Base-by-base conservation (phyloP, 2,888 invertebrate species). In the Pheosia tremula region DNA sequence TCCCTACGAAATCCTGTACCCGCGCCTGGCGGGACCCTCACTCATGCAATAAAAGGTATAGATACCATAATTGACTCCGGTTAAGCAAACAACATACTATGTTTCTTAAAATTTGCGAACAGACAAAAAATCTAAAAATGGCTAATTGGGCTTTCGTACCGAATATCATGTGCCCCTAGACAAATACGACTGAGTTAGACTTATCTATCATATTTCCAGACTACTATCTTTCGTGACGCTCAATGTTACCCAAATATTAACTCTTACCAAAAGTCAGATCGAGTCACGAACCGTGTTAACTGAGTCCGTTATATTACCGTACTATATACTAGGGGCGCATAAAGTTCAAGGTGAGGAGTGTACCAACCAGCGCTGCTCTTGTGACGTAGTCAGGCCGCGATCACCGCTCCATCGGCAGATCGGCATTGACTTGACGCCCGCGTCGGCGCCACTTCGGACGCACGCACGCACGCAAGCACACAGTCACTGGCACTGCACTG, bases 371-470 rank as follows among this genome's bases (percentile, higher is more conserved):
- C 54, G 92, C 92, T 87, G 91, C 91, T 86, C 84, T 88, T 86
- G 90, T 86, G 88, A 88, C 84, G 87, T 85, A 85, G 85, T 89
- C 86, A 89, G 84, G 80, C 86, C 82, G 86, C 87, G 90, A 93
- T 93, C 93, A 93, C 93, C 93, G 92, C 84, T 92, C 93, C 93
- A 93, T 93, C 89, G 90, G 88, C 90, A 85, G 87, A 89, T 88
- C 88, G 89, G 89, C 92, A 92, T 92, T 82, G 89, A 90, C 81
- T 85, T 86, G 87, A 86, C 83, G 84, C 82, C 84, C 77, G 84
- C 86, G 87, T 84, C 84, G 87, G 88, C 89, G 88, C 85, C 88
- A 83, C 89, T 71, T 68, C 82, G 84, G 87, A 87, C 89, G 86
- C 78, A 61, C 75, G 66, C 70, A 74, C 75, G 68, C 78, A 71